These are phyloP conservation scores for Teleopsis dalmanni DNA, from an alignment of 1,140 invertebrate genomes.

Conservation along the genomic window DNA sequence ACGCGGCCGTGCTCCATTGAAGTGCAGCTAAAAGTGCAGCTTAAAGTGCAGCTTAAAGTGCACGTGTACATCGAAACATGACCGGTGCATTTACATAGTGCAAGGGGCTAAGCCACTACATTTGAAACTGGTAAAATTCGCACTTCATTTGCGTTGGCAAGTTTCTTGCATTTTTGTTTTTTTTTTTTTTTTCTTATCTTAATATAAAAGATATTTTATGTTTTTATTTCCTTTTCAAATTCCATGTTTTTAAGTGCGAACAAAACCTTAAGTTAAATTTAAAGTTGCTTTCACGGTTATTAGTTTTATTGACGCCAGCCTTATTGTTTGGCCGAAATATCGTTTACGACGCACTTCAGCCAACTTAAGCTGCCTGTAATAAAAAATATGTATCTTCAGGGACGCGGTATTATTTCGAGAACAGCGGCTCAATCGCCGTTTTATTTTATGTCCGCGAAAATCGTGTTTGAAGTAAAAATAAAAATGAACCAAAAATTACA, in stretches of 20 bases:
- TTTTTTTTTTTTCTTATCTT: neutral
- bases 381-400: neutral
- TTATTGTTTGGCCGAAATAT: neutral
- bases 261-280: neutral
- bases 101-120: neutral
- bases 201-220: neutral
- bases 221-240: too few relatives aligned
- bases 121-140: neutral
- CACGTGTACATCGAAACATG: too few relatives aligned
- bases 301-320: slow-evolving; percentile 10
- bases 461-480: neutral
- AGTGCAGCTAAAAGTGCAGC: too few relatives aligned
- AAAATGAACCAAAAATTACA: neutral
- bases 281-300: slow-evolving; percentile 13
- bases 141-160: neutral
- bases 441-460: neutral
- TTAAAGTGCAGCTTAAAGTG: too few relatives aligned
- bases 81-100: neutral
- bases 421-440: neutral
- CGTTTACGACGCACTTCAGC: neutral
- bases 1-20: too few relatives aligned
- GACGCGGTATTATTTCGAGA: neutral
- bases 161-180: neutral
- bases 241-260: too few relatives aligned
- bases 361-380: neutral